These are phyloP conservation scores for Apis mellifera DNA, from an alignment of 1,140 invertebrate species.

Conservation along the genomic window DNA sequence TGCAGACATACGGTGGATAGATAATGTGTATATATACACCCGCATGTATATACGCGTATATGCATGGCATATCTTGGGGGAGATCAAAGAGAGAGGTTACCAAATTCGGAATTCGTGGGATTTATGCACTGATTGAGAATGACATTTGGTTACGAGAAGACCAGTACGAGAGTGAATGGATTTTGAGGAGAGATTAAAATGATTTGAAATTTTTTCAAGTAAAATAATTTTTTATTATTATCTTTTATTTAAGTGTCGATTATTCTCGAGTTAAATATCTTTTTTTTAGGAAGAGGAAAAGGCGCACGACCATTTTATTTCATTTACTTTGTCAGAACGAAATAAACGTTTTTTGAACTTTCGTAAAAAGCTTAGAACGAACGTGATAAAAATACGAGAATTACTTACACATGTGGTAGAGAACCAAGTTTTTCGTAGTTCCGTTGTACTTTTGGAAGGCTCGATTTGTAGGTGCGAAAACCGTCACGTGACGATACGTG, in stretches of 20 bases:
- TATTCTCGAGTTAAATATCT: not conserved
- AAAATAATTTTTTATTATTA: too few species aligned
- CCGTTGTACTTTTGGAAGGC: slow-evolving; percentile 87
- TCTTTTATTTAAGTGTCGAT: too few species aligned
- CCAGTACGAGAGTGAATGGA: too few species aligned
- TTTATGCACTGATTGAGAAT: slow-evolving; percentile 32
- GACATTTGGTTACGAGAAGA: not conserved
- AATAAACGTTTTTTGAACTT: not conserved
- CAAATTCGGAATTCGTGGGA: slow-evolving; percentile 37
- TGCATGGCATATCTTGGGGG: not conserved
- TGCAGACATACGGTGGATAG: too few species aligned
- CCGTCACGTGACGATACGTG: slow-evolving; percentile 86
- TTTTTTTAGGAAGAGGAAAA: too few species aligned
- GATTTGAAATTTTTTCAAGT: too few species aligned
- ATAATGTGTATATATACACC: not conserved
- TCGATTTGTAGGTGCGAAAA: slow-evolving; percentile 90
- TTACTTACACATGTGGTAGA: slow-evolving; percentile 91
- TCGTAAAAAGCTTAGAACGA: too few species aligned
- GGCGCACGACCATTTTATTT: not conserved
- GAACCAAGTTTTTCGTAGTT: slow-evolving; percentile 84
- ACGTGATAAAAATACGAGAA: not conserved
- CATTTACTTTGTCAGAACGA: not conserved
- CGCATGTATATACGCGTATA: not conserved
- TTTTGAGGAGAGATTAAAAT: too few species aligned
- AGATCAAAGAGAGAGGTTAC: slow-evolving; percentile 48